Evolutionary conservation across 2,888 invertebrate genomes (phyloP).

Genomic region (Aleiodes testaceus): DNA sequence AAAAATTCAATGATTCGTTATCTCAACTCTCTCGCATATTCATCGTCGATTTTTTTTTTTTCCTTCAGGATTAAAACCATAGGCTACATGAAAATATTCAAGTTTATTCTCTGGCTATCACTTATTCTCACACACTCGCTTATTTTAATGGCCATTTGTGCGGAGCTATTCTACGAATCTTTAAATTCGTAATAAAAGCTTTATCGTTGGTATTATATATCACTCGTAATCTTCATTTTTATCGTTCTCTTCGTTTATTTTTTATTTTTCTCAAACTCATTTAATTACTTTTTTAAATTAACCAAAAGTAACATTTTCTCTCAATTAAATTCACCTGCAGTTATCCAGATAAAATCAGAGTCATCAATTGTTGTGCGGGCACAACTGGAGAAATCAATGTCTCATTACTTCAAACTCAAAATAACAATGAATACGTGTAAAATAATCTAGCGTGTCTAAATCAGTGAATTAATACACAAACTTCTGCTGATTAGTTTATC

Average conservation of each 20-base stretch:
- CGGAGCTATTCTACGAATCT: constrained; percentile 47
- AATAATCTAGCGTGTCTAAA: too few species aligned
- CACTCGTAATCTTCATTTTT: neutral
- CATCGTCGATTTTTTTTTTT: constrained; percentile 32
- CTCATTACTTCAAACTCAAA: neutral
- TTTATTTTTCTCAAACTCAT: neutral
- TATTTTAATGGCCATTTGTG: constrained; percentile 30
- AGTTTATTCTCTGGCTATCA: constrained; percentile 36
- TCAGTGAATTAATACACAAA: too few species aligned
- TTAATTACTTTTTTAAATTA: too few species aligned
- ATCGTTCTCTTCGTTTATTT: too few species aligned
- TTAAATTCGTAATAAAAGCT: constrained; percentile 55
- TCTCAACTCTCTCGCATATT: constrained; percentile 44
- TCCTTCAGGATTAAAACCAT: constrained; percentile 50
- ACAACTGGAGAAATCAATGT: neutral
- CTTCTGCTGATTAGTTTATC: too few species aligned
- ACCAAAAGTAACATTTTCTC: too few species aligned
- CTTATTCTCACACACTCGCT: constrained; percentile 9
- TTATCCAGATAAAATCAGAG: too few species aligned
- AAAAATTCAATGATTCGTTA: constrained; percentile 62
- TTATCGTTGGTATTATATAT: constrained; percentile 45
- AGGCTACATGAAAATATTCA: constrained; percentile 30
- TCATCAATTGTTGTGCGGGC: too few species aligned
- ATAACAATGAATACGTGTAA: too few species aligned
- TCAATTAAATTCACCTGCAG: too few species aligned